phyloP scores from a whole-genome alignment of 2,888 invertebrate genomes.

The Drosophila macrospina region DNA sequence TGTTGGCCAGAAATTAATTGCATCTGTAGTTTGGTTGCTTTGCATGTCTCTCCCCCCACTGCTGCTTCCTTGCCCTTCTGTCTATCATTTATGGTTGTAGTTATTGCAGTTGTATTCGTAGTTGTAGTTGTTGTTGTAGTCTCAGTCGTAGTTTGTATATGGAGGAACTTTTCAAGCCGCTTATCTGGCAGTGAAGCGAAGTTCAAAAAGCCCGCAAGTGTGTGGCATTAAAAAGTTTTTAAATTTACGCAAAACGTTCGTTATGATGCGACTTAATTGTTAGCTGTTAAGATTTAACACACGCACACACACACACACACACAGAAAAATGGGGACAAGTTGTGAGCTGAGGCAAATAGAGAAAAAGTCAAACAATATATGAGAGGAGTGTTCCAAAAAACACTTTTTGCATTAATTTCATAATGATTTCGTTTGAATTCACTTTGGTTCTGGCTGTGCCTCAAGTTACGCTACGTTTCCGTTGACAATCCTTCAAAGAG shows the following conservation, averaged over 20 bases:
- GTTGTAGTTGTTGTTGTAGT: slow-evolving; percentile 13
- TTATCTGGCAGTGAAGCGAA: slow-evolving; percentile 69
- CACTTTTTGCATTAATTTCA: not conserved
- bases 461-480: not conserved
- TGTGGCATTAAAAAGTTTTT: slow-evolving; percentile 77
- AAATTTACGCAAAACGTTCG: slow-evolving; percentile 75
- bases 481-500: not conserved
- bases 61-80: slow-evolving; percentile 1
- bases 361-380: slow-evolving; percentile 5
- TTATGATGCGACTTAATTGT: slow-evolving; percentile 78
- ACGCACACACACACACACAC: slow-evolving; percentile 33
- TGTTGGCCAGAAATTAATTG: slow-evolving; percentile 68
- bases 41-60: slow-evolving; percentile 25
- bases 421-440: not conserved
- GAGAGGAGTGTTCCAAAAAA: not conserved
- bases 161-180: slow-evolving; percentile 72
- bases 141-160: slow-evolving; percentile 63
- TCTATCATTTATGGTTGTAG: slow-evolving; percentile 59
- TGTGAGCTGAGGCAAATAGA: not conserved
- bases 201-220: slow-evolving; percentile 77
- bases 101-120: slow-evolving; percentile 64
- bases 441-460: not conserved
- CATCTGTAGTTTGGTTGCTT: slow-evolving; percentile 64
- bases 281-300: slow-evolving; percentile 75
- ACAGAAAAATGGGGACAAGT: slow-evolving; percentile 24